phyloP scores from a whole-genome alignment of 2,113 vertebrate species.

The Chloropsis cyanopogon region DNA sequence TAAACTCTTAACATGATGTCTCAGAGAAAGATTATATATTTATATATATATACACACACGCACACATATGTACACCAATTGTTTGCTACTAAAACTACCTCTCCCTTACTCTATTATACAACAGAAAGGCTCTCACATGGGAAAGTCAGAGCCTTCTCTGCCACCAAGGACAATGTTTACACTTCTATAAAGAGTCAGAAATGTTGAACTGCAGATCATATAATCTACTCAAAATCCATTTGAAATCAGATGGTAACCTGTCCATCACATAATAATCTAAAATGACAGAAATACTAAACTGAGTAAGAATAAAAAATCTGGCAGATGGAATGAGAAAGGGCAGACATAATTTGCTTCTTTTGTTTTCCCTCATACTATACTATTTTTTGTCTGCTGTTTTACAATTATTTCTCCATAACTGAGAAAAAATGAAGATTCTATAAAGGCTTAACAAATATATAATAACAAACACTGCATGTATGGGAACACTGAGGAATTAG shows the following conservation, averaged over 20 bases:
- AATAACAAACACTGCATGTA: background rate
- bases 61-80: rapidly evolving
- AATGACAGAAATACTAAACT: background rate
- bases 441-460: background rate
- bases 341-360: background rate
- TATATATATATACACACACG: rapidly evolving
- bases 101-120: background rate
- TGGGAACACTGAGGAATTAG: background rate
- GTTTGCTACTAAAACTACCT: background rate
- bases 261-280: background rate
- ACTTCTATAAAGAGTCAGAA: background rate
- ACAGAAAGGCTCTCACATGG: background rate
- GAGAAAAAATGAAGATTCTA: background rate
- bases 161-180: background rate
- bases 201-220: background rate
- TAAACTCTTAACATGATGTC: background rate
- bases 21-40: background rate
- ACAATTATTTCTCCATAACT: background rate
- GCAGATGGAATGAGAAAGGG: background rate
- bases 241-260: background rate
- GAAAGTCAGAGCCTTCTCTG: background rate
- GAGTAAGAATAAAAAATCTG: background rate
- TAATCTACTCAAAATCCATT: background rate
- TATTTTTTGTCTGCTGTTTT: background rate
- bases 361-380: background rate